phyloP scores from a whole-genome alignment of 1,140 invertebrate species.

The Conus ventricosus region DNA sequence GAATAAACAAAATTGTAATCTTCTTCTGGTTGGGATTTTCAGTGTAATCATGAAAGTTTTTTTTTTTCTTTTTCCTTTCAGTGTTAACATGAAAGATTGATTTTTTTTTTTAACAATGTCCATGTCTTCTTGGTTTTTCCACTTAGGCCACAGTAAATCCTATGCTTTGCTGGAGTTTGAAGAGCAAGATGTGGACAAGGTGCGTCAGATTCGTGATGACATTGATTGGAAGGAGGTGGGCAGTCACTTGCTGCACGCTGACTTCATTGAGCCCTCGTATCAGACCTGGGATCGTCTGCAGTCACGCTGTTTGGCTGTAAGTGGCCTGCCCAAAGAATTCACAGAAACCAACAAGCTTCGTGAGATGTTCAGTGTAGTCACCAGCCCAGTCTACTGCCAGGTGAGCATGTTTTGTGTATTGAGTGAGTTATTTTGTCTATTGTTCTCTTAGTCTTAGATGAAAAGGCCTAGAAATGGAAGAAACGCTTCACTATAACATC shows the following conservation, averaged over 20 bases:
- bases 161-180: slow-evolving; percentile 81
- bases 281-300: slow-evolving; percentile 76
- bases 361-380: slow-evolving; percentile 77
- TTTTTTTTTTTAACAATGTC: too few relatives aligned
- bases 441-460: background rate
- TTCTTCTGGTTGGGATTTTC: too few relatives aligned
- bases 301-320: slow-evolving; percentile 78
- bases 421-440: background rate
- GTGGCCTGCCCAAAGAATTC: slow-evolving; percentile 78
- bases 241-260: slow-evolving; percentile 76
- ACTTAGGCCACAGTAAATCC: slow-evolving; percentile 76
- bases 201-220: slow-evolving; percentile 74
- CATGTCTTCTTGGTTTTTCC: too few relatives aligned
- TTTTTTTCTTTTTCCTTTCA: too few relatives aligned
- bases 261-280: slow-evolving; percentile 70
- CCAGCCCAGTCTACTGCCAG: slow-evolving; percentile 80
- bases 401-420: slow-evolving; percentile 62
- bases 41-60: too few relatives aligned
- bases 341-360: slow-evolving; percentile 78
- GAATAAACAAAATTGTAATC: too few relatives aligned
- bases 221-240: slow-evolving; percentile 76
- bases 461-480: background rate
- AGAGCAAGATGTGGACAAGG: slow-evolving; percentile 66
- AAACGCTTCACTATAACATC: background rate
- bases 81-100: too few relatives aligned